Conservation (phyloP, 2,888 invertebrate genomes). For the Rhagophthalmus giganteus region DNA sequence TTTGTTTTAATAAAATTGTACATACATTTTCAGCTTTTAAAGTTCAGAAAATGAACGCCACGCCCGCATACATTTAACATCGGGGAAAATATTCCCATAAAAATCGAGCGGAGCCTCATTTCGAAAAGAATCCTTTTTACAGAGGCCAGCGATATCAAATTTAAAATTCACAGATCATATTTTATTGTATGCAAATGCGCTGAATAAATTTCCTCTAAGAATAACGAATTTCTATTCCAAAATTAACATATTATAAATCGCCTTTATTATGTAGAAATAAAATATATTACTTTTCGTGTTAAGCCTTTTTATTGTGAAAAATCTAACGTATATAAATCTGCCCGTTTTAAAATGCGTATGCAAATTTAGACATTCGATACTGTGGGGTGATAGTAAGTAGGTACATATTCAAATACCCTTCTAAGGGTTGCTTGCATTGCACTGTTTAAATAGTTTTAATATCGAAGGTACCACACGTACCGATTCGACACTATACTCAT, state of each 20-base stretch:
- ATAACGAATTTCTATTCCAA: slow-evolving; percentile 53
- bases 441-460: slow-evolving; percentile 3
- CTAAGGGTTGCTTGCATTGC: slow-evolving; percentile 7
- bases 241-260: slow-evolving; percentile 49
- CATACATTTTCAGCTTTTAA: too few species aligned
- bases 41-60: neutral
- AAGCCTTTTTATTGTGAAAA: slow-evolving; percentile 32
- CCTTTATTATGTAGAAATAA: slow-evolving; percentile 35
- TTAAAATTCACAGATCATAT: slow-evolving; percentile 51
- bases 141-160: slow-evolving; percentile 43
- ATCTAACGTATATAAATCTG: slow-evolving; percentile 27
- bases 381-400: slow-evolving; percentile 24
- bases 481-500: too few species aligned
- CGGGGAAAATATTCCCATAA: slow-evolving; percentile 2
- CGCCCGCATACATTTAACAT: too few species aligned
- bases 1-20: too few species aligned
- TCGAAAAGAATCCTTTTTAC: slow-evolving; percentile 20
- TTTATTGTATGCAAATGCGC: slow-evolving; percentile 51
- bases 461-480: too few species aligned
- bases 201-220: slow-evolving; percentile 46
- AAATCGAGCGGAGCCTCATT: neutral
- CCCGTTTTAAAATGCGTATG: slow-evolving; percentile 28
- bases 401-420: slow-evolving; percentile 9
- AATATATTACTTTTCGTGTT: slow-evolving; percentile 35
- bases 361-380: slow-evolving; percentile 29